Percentiles rank a stretch among this genome's conserved stretches.
Conservation (phyloP, 2,113 vertebrate genomes). For the Silurus meridionalis region DNA sequence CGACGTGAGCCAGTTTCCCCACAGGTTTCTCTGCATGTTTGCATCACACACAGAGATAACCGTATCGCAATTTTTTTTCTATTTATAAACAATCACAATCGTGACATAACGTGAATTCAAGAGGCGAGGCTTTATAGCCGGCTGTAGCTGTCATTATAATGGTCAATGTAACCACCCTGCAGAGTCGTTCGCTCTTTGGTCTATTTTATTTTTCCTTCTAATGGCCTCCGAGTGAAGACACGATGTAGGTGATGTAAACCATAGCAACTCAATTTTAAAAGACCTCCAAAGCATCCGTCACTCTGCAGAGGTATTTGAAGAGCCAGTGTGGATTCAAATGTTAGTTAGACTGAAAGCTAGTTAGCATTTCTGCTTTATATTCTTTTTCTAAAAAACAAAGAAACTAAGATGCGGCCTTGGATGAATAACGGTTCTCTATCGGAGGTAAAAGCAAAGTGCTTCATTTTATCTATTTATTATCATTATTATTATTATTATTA, state of each 20-base stretch:
- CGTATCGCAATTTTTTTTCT: background rate
- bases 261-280: background rate
- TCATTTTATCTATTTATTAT: background rate
- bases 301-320: background rate
- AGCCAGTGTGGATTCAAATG: background rate
- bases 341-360: background rate
- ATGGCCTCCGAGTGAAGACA: background rate
- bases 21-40: background rate
- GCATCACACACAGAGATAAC: background rate
- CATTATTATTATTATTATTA: background rate
- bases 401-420: background rate
- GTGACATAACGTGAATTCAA: background rate
- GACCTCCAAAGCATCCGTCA: constrained; percentile 2
- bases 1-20: background rate
- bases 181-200: background rate
- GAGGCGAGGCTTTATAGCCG: background rate
- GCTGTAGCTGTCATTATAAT: background rate
- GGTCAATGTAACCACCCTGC: background rate
- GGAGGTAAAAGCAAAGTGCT: background rate
- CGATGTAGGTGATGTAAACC: constrained; percentile 15
- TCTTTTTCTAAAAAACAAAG: background rate
- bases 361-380: background rate
- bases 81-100: background rate
- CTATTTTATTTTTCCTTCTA: constrained; percentile 17
- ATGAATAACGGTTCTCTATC: background rate